phyloP scores from a whole-genome alignment of 2,113 vertebrate genomes.

The Oenanthe melanoleuca region DNA sequence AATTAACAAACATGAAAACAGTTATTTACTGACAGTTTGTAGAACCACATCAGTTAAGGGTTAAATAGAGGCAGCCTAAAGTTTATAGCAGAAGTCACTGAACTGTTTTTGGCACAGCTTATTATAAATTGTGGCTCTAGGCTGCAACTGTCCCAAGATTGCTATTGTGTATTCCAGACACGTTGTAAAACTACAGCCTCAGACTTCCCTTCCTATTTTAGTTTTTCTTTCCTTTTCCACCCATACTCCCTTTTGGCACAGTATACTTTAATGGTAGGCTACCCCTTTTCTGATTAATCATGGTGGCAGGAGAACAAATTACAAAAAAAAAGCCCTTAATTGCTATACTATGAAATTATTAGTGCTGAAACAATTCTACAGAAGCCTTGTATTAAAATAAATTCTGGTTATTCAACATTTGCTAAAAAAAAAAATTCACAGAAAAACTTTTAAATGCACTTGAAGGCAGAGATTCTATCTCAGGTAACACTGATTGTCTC shows the following conservation, averaged over 20 bases:
- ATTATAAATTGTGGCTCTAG: conserved; percentile 49
- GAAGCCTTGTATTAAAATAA: neutral
- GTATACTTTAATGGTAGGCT: conserved; percentile 26
- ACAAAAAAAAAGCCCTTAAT: conserved; percentile 3
- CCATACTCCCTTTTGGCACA: conserved; percentile 12
- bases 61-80: neutral
- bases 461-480: neutral
- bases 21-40: neutral
- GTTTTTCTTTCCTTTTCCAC: neutral
- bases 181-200: neutral
- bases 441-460: neutral
- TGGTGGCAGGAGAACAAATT: conserved; percentile 24
- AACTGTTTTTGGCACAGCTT: neutral
- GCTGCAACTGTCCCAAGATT: conserved; percentile 49
- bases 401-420: neutral
- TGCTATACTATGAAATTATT: neutral
- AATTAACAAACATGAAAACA: neutral
- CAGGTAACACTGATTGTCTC: neutral
- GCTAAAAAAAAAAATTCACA: neutral
- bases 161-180: conserved; percentile 48
- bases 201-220: conserved; percentile 19
- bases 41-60: neutral
- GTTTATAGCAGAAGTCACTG: conserved; percentile 19
- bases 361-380: conserved; percentile 20
- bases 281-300: conserved; percentile 43